These are phyloP conservation scores for Pongo abelii DNA, from an alignment of 2,113 vertebrate genomes.

Conservation along the genomic window DNA sequence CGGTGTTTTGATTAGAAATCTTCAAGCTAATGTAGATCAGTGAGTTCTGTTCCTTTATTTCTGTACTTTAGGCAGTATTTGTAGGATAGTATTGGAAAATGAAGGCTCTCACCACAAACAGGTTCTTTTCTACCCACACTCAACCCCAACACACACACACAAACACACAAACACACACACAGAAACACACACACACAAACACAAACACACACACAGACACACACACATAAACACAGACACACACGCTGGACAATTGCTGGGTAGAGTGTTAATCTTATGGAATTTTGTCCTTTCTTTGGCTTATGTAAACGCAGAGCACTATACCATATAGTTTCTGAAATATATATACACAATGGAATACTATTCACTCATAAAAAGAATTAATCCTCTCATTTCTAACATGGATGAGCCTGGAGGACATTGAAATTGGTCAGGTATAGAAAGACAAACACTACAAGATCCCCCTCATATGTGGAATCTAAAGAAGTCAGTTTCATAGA, in stretches of 20 bases:
- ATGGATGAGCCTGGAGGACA: background rate
- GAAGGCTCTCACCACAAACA: slow-evolving; percentile 59
- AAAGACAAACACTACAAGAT: background rate
- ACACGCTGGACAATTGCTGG: slow-evolving; percentile 35
- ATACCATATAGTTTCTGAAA: slow-evolving; percentile 73
- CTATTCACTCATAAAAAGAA: background rate
- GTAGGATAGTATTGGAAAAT: slow-evolving; percentile 72
- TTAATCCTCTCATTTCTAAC: background rate
- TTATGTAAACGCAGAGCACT: slow-evolving; percentile 68
- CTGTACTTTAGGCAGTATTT: slow-evolving; percentile 56
- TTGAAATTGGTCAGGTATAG: background rate
- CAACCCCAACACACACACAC: background rate
- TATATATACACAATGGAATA: background rate
- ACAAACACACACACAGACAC: background rate
- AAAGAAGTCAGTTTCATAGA: background rate
- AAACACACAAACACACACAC: background rate
- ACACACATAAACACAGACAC: too few relatives aligned
- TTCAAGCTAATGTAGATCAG: slow-evolving; percentile 72
- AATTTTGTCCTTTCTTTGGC: slow-evolving; percentile 76
- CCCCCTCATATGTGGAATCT: background rate
- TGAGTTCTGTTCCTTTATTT: slow-evolving; percentile 72
- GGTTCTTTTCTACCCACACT: background rate
- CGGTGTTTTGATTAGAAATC: slow-evolving; percentile 76
- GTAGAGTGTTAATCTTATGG: slow-evolving; percentile 47
- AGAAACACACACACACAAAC: accelerated